Percentiles rank a stretch among this genome's conserved stretches.
These are phyloP conservation scores for Zoroaster sp. DNA, from an alignment of 53 echinoderm and acorn worm genomes.

Conservation along the genomic window DNA sequence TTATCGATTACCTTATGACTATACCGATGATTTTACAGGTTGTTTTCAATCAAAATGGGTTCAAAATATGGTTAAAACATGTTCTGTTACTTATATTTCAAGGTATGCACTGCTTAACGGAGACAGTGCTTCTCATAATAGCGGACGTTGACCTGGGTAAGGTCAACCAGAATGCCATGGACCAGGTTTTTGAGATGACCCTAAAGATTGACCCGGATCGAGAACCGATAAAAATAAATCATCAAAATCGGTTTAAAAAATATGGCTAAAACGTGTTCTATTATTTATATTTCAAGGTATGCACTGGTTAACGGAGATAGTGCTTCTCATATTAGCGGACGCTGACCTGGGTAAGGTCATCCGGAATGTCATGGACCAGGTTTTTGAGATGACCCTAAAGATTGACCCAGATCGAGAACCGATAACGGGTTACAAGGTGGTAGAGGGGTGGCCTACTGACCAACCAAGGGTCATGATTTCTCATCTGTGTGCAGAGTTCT, in stretches of 20 bases:
- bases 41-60: no score
- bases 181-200: not conserved
- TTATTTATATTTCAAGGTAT: not conserved
- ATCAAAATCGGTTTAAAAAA: no score
- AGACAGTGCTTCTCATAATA: not conserved
- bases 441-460: not conserved
- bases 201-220: not conserved
- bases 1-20: no score
- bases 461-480: not conserved
- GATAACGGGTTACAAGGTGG: not conserved
- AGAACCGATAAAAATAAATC: not conserved
- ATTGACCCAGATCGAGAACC: not conserved
- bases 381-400: not conserved
- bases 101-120: not conserved
- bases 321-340: not conserved
- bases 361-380: not conserved
- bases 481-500: not conserved
- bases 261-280: no score
- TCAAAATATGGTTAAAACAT: no score
- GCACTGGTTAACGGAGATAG: not conserved
- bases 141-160: not conserved
- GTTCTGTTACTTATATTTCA: not conserved
- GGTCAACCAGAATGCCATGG: not conserved
- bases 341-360: not conserved
- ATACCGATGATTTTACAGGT: no score